These are phyloP conservation scores for Microvelia longipes DNA, from an alignment of 1,140 invertebrate species.

Conservation along the genomic window DNA sequence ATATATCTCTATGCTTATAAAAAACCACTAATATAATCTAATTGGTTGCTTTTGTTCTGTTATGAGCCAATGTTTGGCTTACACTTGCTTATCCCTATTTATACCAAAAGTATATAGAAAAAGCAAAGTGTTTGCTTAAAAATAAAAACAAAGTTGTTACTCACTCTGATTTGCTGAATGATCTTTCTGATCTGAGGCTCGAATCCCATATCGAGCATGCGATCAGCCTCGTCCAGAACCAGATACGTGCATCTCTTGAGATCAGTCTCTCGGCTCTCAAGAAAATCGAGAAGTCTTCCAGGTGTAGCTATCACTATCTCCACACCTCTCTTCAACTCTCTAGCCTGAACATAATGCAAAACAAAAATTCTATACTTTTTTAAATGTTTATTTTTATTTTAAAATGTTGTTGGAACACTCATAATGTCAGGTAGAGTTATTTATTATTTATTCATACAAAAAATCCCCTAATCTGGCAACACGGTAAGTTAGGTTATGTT, in stretches of 20 bases:
- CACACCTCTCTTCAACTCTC: constrained; percentile 78
- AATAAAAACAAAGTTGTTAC: too few species aligned
- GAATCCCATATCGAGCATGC: constrained; percentile 99
- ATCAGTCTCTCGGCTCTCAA: constrained; percentile 82
- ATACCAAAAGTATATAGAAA: too few species aligned
- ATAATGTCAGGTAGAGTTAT: too few species aligned
- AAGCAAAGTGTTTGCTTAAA: background rate
- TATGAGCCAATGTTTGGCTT: background rate
- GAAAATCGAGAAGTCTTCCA: constrained; percentile 90
- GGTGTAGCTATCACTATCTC: constrained; percentile 93
- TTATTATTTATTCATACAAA: background rate
- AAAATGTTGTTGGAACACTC: too few species aligned
- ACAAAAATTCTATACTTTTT: too few species aligned
- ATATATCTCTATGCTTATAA: too few species aligned
- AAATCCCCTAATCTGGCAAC: too few species aligned
- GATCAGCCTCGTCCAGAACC: constrained; percentile 94
- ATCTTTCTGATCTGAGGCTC: constrained; percentile 98
- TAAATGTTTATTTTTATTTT: too few species aligned
- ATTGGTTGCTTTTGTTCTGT: too few species aligned
- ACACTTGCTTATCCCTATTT: background rate
- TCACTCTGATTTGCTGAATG: constrained; percentile 74
- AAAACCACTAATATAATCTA: too few species aligned
- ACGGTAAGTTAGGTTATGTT: too few species aligned
- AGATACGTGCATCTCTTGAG: constrained; percentile 80
- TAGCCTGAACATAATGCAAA: constrained; percentile 53